Conservation (phyloP, 2,888 invertebrate genomes). For the Pyrocoelia pectoralis region DNA sequence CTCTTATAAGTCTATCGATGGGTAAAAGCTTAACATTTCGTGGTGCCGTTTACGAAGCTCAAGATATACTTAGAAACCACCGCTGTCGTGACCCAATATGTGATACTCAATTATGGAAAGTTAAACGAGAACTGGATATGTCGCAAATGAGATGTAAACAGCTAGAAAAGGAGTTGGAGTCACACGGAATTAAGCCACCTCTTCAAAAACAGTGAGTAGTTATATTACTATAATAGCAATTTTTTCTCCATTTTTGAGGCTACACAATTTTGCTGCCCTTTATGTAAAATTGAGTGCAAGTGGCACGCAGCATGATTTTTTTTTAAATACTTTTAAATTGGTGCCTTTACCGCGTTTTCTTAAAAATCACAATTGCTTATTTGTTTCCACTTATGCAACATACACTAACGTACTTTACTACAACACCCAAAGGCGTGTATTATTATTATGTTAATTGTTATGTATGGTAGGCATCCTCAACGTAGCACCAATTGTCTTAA, state of each 20-base stretch:
- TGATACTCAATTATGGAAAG: conserved; percentile 88
- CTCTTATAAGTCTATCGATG: conserved; percentile 89
- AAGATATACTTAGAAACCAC: conserved; percentile 77
- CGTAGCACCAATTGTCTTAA: conserved; percentile 60
- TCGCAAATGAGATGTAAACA: conserved; percentile 85
- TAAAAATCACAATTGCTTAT: neutral
- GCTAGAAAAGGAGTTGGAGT: conserved; percentile 84
- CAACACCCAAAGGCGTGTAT: conserved; percentile 16
- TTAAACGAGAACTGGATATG: conserved; percentile 89
- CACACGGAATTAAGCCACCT: conserved; percentile 82
- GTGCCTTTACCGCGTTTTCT: neutral
- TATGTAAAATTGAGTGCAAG: neutral
- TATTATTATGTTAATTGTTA: conserved; percentile 42
- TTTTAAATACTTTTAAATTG: conserved; percentile 11
- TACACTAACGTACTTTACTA: neutral
- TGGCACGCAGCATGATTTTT: conserved; percentile 7
- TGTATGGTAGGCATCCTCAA: conserved; percentile 57
- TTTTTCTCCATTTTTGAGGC: neutral
- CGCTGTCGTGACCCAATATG: conserved; percentile 81
- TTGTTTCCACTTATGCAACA: neutral
- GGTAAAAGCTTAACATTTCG: conserved; percentile 88
- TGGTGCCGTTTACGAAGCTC: conserved; percentile 80
- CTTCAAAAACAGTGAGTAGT: conserved; percentile 70
- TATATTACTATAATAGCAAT: conserved; percentile 8
- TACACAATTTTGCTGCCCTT: conserved; percentile 6